Percentiles rank a stretch among this genome's conserved stretches.
These are phyloP conservation scores for Psilopogon haemacephalus DNA, from an alignment of 2,113 vertebrate species.

Conservation along the genomic window DNA sequence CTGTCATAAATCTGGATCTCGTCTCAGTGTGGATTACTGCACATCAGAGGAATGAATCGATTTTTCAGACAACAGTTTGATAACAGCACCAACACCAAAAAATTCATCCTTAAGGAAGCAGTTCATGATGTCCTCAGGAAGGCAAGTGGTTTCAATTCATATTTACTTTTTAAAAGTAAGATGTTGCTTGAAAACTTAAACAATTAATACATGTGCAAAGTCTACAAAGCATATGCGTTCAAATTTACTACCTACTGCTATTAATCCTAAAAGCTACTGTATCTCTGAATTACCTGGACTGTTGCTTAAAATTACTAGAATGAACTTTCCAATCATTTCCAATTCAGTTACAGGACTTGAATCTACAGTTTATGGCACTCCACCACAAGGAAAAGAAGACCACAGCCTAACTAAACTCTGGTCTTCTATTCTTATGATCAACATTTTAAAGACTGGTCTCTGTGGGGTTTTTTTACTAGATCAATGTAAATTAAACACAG, in stretches of 20 bases:
- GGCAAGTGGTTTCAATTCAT: neutral
- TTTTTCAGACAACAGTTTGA: neutral
- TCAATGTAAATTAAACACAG: neutral
- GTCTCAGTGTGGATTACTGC: too few relatives aligned
- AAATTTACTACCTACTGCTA: neutral
- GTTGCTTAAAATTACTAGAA: neutral
- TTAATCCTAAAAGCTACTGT: neutral
- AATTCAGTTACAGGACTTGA: neutral
- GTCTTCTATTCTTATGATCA: neutral
- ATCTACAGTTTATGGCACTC: neutral
- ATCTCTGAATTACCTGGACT: neutral
- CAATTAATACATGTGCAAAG: neutral
- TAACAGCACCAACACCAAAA: neutral
- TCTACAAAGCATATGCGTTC: neutral
- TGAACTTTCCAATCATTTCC: neutral
- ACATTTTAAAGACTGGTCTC: neutral
- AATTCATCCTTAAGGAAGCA: neutral
- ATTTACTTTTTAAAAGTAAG: neutral
- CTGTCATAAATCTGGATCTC: too few relatives aligned
- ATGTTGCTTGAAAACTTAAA: neutral
- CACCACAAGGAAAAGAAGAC: neutral
- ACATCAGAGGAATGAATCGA: too few relatives aligned
- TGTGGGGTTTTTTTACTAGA: neutral
- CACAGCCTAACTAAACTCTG: neutral
- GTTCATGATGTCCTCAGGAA: neutral